Conservation (phyloP, 2,797 vertebrate species). For the Iguana delicatissima region DNA sequence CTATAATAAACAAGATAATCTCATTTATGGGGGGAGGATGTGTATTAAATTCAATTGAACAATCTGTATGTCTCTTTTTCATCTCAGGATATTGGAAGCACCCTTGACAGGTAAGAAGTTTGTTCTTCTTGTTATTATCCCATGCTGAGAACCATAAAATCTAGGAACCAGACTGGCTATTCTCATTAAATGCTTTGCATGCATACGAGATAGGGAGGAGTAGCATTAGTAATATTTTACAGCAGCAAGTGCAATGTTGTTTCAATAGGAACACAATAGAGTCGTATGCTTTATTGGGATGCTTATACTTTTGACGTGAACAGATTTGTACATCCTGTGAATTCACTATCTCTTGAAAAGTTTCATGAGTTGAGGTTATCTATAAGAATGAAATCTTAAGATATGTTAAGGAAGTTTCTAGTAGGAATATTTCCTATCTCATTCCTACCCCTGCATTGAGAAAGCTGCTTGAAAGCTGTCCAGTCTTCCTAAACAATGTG, state of each 20-base stretch:
- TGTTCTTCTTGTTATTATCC: background rate
- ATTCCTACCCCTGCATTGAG: background rate
- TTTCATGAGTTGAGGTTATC: background rate
- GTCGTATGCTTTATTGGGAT: too few species aligned
- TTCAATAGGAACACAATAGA: background rate
- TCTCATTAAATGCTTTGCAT: background rate
- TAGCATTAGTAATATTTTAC: background rate
- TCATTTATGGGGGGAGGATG: too few species aligned
- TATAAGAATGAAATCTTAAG: background rate
- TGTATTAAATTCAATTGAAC: background rate
- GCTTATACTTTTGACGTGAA: background rate
- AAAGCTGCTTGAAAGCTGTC: background rate
- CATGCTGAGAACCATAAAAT: background rate
- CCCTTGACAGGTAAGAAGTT: constrained; percentile 73
- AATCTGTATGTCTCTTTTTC: constrained; percentile 45
- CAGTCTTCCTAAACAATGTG: background rate
- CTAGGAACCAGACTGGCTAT: background rate
- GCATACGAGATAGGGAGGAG: too few species aligned
- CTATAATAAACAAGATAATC: too few species aligned
- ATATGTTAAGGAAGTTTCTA: too few species aligned
- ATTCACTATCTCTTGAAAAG: background rate
- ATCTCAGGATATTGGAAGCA: constrained; percentile 74
- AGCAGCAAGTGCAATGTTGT: background rate
- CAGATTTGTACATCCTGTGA: background rate
- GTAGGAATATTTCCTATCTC: background rate